Base-by-base conservation (phyloP, 2,113 vertebrate genomes). In the Ia io region DNA sequence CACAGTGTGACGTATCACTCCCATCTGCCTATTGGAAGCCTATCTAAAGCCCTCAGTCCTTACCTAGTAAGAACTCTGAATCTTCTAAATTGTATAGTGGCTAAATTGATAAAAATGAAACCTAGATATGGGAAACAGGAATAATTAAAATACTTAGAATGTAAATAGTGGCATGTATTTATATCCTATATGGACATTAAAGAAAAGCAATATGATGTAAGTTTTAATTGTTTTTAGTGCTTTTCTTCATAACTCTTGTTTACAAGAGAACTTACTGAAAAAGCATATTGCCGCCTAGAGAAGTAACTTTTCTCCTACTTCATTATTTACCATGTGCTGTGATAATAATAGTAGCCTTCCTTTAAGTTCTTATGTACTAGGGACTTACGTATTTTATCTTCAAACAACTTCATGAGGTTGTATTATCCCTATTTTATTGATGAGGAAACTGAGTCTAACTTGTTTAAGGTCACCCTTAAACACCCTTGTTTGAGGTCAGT, bases 41-140 rank as follows among this genome's bases (percentile, higher is more conserved):
- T 83, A 28, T 76, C n/a, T 86, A 70, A 91, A 84, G 76, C 37
- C 20, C 17, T 61, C 74, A 8, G 35, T 91, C 32, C 10, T 91
- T 89, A 78, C 53, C 63, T 89, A 76, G 79, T 16, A 78, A 78
- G 76, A 88, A 84, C 6, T 77, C 47, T 93, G 47, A 92, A 44
- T 92, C 37, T 85, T 92, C 76, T 93, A 42, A 76, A 63, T 92
- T 93, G 80, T 67, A 40, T 80, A 59, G 65, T 93, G 30, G 73
- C 85, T 89, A 84, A 92, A 56, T 91, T 93, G 44, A 82, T 78
- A 22, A 78, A 78, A 96, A 47, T 96, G 5, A 92, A 94, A 82
- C 61, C 23, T 87, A 94, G 56, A 70, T 95, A 53, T 20, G 9
- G 51, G 12, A 96, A 20, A 42, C 49, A 61, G 89, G 22, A 80